phyloP scores from a whole-genome alignment of 2,113 vertebrate species.

The Orycteropus afer region DNA sequence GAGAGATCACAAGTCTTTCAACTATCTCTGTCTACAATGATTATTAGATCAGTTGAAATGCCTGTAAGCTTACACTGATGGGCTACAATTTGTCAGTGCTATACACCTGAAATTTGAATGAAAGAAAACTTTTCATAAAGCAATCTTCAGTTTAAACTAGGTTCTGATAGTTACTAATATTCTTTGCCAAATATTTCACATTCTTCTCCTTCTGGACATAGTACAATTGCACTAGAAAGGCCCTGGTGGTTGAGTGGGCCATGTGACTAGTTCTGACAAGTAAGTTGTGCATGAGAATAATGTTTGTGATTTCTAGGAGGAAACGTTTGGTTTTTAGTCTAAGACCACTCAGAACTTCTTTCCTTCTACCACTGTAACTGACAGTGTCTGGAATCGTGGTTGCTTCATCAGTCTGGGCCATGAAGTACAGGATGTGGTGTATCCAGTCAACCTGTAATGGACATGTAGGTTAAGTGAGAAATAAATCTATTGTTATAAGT shows the following conservation, averaged over 20 bases:
- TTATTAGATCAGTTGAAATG: conserved; percentile 75
- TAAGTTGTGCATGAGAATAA: not conserved
- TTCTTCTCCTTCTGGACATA: not conserved
- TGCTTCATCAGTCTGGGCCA: not conserved
- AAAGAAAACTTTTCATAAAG: conserved; percentile 66
- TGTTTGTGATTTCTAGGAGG: not conserved
- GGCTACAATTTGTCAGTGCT: conserved; percentile 64
- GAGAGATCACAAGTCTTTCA: conserved; percentile 71
- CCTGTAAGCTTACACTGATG: conserved; percentile 58
- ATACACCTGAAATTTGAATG: conserved; percentile 60
- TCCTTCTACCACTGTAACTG: not conserved
- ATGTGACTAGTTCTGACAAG: not conserved
- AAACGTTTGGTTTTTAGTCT: not conserved
- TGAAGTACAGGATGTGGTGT: not conserved
- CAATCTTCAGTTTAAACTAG: not conserved
- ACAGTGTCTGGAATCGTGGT: not conserved
- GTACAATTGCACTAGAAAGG: not conserved
- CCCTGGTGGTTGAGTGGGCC: not conserved
- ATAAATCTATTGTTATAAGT: not conserved
- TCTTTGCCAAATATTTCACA: not conserved
- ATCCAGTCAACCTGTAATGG: not conserved
- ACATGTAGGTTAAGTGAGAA: not conserved
- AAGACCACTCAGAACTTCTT: not conserved
- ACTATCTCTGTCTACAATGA: conserved; percentile 68
- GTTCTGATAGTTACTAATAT: not conserved